A percentile compares a stretch with the other conserved stretches of the same genome.
Evolutionary conservation across 2,888 invertebrate genomes (phyloP).

Genomic region (Hypomecis atomaria): DNA sequence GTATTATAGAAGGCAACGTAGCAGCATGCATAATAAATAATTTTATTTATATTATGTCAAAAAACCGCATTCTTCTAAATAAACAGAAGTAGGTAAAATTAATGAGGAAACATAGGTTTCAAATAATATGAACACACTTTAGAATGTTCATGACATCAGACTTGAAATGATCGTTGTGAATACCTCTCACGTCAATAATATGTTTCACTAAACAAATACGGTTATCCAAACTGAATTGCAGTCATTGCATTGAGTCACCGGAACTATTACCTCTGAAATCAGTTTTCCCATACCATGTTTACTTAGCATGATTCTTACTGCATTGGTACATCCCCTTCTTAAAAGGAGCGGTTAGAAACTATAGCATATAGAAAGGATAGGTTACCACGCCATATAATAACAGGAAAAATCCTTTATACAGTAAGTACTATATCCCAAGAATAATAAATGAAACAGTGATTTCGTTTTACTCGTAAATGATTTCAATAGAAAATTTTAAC

Average conservation of each 20-base stretch:
- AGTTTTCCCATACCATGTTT: slow-evolving; percentile 5
- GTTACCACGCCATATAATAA: not conserved
- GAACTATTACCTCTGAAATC: slow-evolving; percentile 2
- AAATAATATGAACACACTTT: too few species aligned
- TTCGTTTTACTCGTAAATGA: not conserved
- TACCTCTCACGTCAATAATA: slow-evolving; percentile 2
- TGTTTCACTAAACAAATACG: slow-evolving; percentile 27
- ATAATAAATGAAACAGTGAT: not conserved
- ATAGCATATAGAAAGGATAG: too few species aligned
- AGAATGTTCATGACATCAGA: slow-evolving; percentile 5
- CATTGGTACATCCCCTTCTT: slow-evolving; percentile 17
- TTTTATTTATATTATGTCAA: too few species aligned
- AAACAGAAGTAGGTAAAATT: too few species aligned
- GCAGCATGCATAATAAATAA: too few species aligned
- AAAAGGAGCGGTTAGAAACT: not conserved
- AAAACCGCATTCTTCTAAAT: too few species aligned
- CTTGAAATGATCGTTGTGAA: not conserved
- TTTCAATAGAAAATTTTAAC: not conserved
- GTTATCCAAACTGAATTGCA: slow-evolving; percentile 13
- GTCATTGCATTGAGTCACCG: slow-evolving; percentile 18
- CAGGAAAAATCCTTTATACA: not conserved
- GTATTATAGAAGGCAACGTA: too few species aligned
- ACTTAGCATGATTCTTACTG: slow-evolving; percentile 4
- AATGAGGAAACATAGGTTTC: too few species aligned
- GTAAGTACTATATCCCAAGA: not conserved